Percentiles rank a stretch among this genome's conserved stretches.
Conservation (phyloP, 1,140 invertebrate species). For the Drosophila varians region DNA sequence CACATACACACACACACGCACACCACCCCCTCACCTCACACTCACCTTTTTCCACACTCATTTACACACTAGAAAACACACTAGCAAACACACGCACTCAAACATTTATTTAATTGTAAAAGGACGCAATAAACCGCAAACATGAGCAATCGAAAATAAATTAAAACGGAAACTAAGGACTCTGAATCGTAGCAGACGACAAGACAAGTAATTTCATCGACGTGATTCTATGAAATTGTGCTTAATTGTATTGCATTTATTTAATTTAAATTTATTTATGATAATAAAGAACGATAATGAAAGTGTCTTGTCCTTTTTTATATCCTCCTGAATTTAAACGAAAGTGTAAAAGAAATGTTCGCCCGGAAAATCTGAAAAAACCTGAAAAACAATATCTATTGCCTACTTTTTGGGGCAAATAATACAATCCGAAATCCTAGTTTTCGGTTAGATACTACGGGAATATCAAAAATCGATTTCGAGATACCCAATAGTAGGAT, state of each 20-base stretch:
- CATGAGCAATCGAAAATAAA: slow-evolving; percentile 29
- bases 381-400: background rate
- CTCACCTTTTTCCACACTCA: slow-evolving; percentile 38
- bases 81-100: slow-evolving; percentile 3
- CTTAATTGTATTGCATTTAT: slow-evolving; percentile 82
- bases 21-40: slow-evolving; percentile 15
- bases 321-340: too few species aligned
- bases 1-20: slow-evolving; percentile 25
- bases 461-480: background rate
- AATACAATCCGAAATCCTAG: too few species aligned
- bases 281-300: slow-evolving; percentile 80
- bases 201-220: slow-evolving; percentile 69
- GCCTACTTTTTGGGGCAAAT: background rate
- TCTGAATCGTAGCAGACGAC: slow-evolving; percentile 42
- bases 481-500: background rate
- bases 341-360: background rate
- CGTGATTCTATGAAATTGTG: slow-evolving; percentile 66
- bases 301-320: slow-evolving; percentile 15
- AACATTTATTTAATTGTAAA: slow-evolving; percentile 74
- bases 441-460: background rate
- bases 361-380: too few species aligned
- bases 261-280: slow-evolving; percentile 82
- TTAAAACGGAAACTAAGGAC: slow-evolving; percentile 12
- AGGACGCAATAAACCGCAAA: slow-evolving; percentile 59
- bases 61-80: slow-evolving; percentile 4